Conservation (phyloP, 2,797 vertebrate genomes). For the Odontamblyopus lacepedii region DNA sequence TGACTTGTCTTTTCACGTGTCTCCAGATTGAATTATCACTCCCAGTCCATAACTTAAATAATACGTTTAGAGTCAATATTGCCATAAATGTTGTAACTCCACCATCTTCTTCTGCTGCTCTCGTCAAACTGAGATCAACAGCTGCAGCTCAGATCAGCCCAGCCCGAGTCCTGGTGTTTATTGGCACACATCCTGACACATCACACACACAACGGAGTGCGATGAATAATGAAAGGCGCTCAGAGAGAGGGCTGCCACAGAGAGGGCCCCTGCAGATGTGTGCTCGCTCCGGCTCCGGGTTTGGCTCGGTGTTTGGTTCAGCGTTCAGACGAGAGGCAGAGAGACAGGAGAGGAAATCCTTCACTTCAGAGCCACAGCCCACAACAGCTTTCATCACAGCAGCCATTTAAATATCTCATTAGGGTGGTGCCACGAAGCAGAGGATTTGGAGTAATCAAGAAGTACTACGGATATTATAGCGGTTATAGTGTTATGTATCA, state of each 20-base stretch:
- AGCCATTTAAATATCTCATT: conserved; percentile 17
- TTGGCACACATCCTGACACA: conserved; percentile 84
- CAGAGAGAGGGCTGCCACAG: conserved; percentile 71
- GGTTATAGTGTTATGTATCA: neutral
- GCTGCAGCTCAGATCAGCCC: conserved; percentile 76
- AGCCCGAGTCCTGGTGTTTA: conserved; percentile 80
- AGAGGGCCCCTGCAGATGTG: conserved; percentile 82
- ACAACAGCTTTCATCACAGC: conserved; percentile 21
- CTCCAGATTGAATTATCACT: neutral
- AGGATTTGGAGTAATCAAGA: neutral
- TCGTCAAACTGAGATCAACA: conserved; percentile 66
- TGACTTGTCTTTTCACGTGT: neutral
- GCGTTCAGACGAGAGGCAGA: conserved; percentile 70
- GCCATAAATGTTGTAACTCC: conserved; percentile 63
- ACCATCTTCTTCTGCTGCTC: conserved; percentile 52
- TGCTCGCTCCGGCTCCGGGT: conserved; percentile 69
- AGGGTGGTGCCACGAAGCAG: conserved; percentile 14
- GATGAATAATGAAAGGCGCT: conserved; percentile 81
- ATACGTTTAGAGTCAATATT: conserved; percentile 63
- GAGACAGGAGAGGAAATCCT: conserved; percentile 66
- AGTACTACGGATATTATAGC: neutral
- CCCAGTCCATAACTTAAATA: conserved; percentile 49
- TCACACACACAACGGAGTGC: conserved; percentile 78
- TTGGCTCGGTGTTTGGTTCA: conserved; percentile 64
- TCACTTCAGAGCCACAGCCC: conserved; percentile 30